Evolutionary conservation across 2,797 vertebrate genomes (phyloP), one percentile per base, ranked within the genome.

Genomic region (Erpetoichthys calabaricus): DNA sequence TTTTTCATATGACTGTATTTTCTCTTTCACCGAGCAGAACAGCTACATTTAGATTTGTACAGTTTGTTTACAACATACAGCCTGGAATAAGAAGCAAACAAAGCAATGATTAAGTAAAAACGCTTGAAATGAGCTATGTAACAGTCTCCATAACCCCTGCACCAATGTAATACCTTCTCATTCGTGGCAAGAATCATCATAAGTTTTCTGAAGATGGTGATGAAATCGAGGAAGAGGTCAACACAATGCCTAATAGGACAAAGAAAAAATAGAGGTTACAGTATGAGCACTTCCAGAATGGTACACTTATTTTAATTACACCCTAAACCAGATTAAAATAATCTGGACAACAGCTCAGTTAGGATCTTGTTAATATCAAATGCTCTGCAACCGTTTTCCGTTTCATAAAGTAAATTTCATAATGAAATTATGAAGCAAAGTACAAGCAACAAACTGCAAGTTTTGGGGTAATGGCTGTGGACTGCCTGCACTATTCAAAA

Each of bases 181-280:
- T 89, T 91, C 89, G 94, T 83, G 62, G 92, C 89, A 49, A 98
- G 81, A 75, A 98, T 89, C 63, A 97, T 73, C 83, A 97, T 91
- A 43, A 97, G 88, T 77, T 98, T 94, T 70, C 91, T 90, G 84
- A 97, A 98, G 69, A 98, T 90, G 69, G 88, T 91, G 73, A 95
- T 76, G 1, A 98, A 98, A 60, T 98, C 93, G 3, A 97, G 80
- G 82, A 98, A 98, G 60, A 97, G 80, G 67, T 97, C 92, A 47
- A 98, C 73, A 41, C 91, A 94, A 75, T 97, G 92, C 94, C 94
- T 98, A 62, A 0, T 62, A 1, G 61, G 60, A 64, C 25, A 25
- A 25, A 25, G 46, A 41, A 25, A 3, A 50, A 41, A 4, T 7
- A 41, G 50, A 5, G 4, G 56, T 5, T 6, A 46, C n/a, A 9